phyloP scores from a whole-genome alignment of 2,888 invertebrate genomes.

The Icerya purchasi region DNA sequence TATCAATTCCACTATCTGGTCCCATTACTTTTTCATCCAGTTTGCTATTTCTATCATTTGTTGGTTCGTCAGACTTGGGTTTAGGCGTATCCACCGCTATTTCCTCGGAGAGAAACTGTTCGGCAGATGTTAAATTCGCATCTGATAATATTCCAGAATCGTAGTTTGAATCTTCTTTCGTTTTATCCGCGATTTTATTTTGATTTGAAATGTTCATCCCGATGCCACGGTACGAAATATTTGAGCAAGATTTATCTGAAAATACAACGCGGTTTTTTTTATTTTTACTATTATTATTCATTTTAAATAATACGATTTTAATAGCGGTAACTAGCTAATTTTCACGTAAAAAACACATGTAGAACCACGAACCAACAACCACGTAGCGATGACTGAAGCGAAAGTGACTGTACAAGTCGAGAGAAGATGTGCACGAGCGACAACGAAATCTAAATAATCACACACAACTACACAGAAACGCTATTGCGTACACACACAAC shows the following conservation, averaged over 20 bases:
- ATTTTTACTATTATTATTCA: not conserved
- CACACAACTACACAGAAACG: too few species aligned
- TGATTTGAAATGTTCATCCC: not conserved
- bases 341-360: too few species aligned
- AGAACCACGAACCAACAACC: too few species aligned
- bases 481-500: too few species aligned
- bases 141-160: constrained; percentile 14
- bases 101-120: not conserved
- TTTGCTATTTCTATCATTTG: not conserved
- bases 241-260: not conserved
- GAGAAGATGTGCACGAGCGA: too few species aligned
- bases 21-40: constrained; percentile 25
- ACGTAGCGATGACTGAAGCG: too few species aligned
- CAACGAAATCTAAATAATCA: too few species aligned
- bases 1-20: constrained; percentile 44
- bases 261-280: not conserved
- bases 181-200: not conserved
- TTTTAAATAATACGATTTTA: too few species aligned
- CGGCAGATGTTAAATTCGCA: constrained; percentile 5
- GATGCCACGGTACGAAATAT: not conserved
- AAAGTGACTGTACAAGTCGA: too few species aligned
- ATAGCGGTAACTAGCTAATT: too few species aligned
- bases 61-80: not conserved
- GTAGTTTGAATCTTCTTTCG: constrained; percentile 2
- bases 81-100: not conserved